Percentiles rank a stretch among this genome's conserved stretches.
phyloP scores from a whole-genome alignment of 2,113 vertebrate species.

The Syrrhaptes paradoxus region DNA sequence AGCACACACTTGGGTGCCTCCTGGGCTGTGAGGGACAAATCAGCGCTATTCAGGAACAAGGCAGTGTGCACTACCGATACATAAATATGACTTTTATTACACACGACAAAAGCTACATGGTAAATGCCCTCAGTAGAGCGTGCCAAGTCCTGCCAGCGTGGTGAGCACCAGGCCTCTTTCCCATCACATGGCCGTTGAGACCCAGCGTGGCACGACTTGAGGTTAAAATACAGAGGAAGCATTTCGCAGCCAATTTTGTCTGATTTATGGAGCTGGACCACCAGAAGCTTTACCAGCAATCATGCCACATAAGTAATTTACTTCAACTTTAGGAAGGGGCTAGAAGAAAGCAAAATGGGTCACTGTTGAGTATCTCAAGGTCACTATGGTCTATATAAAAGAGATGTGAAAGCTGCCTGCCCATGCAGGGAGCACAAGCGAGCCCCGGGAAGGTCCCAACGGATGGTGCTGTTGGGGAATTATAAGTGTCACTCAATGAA shows the following conservation, averaged over 20 bases:
- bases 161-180: not conserved
- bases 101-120: not conserved
- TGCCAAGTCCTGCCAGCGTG: accelerated
- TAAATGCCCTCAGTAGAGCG: accelerated
- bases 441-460: not conserved
- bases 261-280: not conserved
- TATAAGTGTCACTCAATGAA: not conserved
- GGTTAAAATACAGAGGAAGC: not conserved
- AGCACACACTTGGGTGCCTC: not conserved
- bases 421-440: not conserved
- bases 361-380: not conserved
- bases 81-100: not conserved
- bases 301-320: not conserved
- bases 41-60: not conserved
- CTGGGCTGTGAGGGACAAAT: not conserved
- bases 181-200: accelerated
- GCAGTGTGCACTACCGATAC: not conserved
- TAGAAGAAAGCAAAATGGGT: not conserved
- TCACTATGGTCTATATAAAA: not conserved
- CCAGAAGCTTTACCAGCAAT: not conserved
- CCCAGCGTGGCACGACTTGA: accelerated
- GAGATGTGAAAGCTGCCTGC: not conserved
- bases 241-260: not conserved
- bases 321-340: not conserved
- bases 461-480: not conserved